A percentile compares a stretch with the other conserved stretches of the same genome.
phyloP scores from a whole-genome alignment of 2,113 vertebrate species.

The Benitochromis conjunctus region DNA sequence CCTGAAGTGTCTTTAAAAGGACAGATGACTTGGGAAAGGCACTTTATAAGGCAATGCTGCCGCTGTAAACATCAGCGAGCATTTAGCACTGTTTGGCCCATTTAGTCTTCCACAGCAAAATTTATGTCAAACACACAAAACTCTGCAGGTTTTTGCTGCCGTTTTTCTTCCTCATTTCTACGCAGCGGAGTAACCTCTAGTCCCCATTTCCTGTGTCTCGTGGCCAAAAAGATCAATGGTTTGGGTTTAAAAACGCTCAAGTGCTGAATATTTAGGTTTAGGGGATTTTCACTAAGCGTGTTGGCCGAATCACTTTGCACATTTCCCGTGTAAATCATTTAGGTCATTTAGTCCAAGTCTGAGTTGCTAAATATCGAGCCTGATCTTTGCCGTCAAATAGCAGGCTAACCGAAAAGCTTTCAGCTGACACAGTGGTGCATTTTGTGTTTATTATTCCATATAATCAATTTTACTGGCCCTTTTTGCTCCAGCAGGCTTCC shows the following conservation, averaged over 20 bases:
- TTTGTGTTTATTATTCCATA: constrained; percentile 56
- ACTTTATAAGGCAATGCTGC: constrained; percentile 82
- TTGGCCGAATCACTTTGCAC: constrained; percentile 8
- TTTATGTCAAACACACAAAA: constrained; percentile 78
- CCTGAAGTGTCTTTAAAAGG: constrained; percentile 85
- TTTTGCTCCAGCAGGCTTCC: constrained; percentile 62
- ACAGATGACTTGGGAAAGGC: constrained; percentile 77
- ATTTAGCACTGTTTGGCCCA: constrained; percentile 80
- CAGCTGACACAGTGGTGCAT: constrained; percentile 2
- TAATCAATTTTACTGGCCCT: constrained; percentile 50
- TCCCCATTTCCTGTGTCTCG: neutral
- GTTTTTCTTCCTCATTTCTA: neutral
- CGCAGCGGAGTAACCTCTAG: neutral
- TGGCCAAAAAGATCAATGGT: neutral
- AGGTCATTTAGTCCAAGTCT: neutral
- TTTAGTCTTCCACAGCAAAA: constrained; percentile 74
- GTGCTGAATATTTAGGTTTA: neutral
- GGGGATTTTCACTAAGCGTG: neutral
- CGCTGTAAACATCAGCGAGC: constrained; percentile 82
- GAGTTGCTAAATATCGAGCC: neutral
- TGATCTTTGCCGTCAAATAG: constrained; percentile 7
- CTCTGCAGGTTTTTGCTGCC: constrained; percentile 37
- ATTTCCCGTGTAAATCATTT: constrained; percentile 6
- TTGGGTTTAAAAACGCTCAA: neutral
- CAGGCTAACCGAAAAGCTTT: constrained; percentile 7